Percentiles rank a stretch among this genome's conserved stretches.
These are phyloP conservation scores for Cylloceria caligata DNA, from an alignment of 2,888 invertebrate genomes.

Conservation along the genomic window DNA sequence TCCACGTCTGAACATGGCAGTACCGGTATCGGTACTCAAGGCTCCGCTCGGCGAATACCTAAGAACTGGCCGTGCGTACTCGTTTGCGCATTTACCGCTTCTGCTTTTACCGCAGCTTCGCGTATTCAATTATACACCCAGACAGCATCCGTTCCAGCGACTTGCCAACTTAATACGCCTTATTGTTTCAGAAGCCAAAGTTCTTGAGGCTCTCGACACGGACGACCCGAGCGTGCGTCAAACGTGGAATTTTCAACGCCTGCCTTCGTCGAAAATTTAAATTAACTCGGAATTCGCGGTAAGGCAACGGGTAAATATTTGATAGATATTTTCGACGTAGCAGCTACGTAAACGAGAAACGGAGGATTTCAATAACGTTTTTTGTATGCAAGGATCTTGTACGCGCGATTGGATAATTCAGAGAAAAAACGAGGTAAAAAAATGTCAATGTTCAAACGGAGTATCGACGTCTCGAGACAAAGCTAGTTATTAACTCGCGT, in stretches of 20 bases:
- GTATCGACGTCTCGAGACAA: conserved; percentile 12
- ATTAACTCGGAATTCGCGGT: not conserved
- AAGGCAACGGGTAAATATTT: not conserved
- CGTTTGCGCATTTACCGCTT: conserved; percentile 29
- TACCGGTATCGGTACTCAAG: conserved; percentile 85
- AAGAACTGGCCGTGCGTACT: conserved; percentile 84
- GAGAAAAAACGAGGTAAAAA: conserved; percentile 1
- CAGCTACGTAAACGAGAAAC: conserved; percentile 2
- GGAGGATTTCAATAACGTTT: not conserved
- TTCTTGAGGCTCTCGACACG: conserved; percentile 84
- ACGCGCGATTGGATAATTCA: conserved; percentile 10
- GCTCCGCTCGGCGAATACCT: conserved; percentile 84
- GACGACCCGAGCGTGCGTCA: conserved; percentile 85
- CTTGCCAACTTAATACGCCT: not conserved
- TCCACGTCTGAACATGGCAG: conserved; percentile 88
- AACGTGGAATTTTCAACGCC: conserved; percentile 85
- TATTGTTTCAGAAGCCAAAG: conserved; percentile 85
- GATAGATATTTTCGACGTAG: too few relatives aligned
- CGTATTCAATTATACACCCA: conserved; percentile 14
- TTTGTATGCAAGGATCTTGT: conserved; percentile 11
- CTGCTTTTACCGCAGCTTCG: not conserved
- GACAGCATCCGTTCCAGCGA: conserved; percentile 4
- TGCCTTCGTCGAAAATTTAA: conserved; percentile 77
- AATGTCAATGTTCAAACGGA: conserved; percentile 22
- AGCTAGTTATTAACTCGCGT: conserved; percentile 31